phyloP scores from a whole-genome alignment of 92 coral and sea anemone genomes.

The Paragorgia papillata region DNA sequence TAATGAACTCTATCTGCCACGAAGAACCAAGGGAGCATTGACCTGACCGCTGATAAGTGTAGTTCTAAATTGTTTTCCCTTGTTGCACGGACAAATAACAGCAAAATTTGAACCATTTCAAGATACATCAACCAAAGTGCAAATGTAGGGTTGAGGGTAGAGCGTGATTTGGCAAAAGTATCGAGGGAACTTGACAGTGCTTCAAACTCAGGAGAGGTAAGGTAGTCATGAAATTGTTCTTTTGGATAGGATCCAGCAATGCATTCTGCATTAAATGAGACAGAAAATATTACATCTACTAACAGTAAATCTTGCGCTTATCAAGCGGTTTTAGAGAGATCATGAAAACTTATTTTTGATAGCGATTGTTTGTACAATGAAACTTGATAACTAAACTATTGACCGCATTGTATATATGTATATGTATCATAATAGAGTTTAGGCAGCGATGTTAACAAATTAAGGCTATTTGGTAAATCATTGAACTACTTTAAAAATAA shows the following conservation, averaged over 20 bases:
- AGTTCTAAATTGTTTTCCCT: slow-evolving; percentile 37
- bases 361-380: no score
- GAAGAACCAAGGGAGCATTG: slow-evolving; percentile 38
- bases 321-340: no score
- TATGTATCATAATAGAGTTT: no score
- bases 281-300: slow-evolving; percentile 9
- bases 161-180: slow-evolving; percentile 20
- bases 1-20: slow-evolving; percentile 35
- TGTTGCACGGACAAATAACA: slow-evolving; percentile 38
- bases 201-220: slow-evolving; percentile 23
- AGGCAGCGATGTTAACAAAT: no score
- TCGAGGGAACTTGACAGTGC: slow-evolving; percentile 16
- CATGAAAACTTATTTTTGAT: no score
- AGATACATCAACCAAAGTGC: slow-evolving; percentile 62
- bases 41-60: slow-evolving; percentile 31
- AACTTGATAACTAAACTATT: no score
- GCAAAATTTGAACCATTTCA: slow-evolving; percentile 55
- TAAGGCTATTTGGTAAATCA: no score
- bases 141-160: slow-evolving; percentile 31
- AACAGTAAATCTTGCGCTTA: background rate
- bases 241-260: slow-evolving; percentile 35
- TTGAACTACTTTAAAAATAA: no score
- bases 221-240: slow-evolving; percentile 24
- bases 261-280: slow-evolving; percentile 28
- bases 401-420: no score